phyloP scores from a whole-genome alignment of 2,888 invertebrate species.

The Strigamia transsilvanica region DNA sequence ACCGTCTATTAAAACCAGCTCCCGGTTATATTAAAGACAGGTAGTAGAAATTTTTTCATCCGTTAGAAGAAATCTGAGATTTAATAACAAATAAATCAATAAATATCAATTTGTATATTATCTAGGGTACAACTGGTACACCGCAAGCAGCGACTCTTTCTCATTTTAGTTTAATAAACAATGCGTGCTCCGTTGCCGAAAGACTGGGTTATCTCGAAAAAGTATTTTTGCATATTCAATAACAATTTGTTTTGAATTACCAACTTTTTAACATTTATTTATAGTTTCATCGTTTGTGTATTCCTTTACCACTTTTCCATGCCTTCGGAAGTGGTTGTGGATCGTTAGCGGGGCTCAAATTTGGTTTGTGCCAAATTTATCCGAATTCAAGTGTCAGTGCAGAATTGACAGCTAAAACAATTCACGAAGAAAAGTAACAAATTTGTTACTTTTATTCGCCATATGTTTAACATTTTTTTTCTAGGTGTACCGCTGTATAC shows the following conservation, averaged over 20 bases:
- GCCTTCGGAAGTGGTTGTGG: constrained; percentile 78
- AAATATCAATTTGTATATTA: too few relatives aligned
- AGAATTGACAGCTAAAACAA: constrained; percentile 70
- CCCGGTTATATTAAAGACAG: too few relatives aligned
- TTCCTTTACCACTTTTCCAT: constrained; percentile 82
- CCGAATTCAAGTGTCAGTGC: constrained; percentile 72
- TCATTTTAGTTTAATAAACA: constrained; percentile 80
- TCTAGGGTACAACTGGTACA: constrained; percentile 77
- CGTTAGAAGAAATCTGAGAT: too few relatives aligned
- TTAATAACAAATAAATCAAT: too few relatives aligned
- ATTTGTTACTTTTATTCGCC: neutral
- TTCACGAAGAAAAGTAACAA: constrained; percentile 72
- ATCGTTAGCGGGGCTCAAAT: constrained; percentile 55
- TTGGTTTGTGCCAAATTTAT: constrained; percentile 66
- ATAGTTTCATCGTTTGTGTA: constrained; percentile 59
- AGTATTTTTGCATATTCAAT: neutral
- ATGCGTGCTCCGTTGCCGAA: constrained; percentile 67
- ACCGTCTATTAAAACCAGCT: too few relatives aligned
- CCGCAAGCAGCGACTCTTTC: constrained; percentile 79
- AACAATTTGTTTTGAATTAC: neutral
- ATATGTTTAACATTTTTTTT: neutral
- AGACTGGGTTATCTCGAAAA: constrained; percentile 55
- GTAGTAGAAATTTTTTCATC: too few relatives aligned
- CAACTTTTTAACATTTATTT: too few relatives aligned
- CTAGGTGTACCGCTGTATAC: constrained; percentile 66